Conservation (phyloP, 2,113 vertebrate genomes). For the Planiliza haematocheilus region DNA sequence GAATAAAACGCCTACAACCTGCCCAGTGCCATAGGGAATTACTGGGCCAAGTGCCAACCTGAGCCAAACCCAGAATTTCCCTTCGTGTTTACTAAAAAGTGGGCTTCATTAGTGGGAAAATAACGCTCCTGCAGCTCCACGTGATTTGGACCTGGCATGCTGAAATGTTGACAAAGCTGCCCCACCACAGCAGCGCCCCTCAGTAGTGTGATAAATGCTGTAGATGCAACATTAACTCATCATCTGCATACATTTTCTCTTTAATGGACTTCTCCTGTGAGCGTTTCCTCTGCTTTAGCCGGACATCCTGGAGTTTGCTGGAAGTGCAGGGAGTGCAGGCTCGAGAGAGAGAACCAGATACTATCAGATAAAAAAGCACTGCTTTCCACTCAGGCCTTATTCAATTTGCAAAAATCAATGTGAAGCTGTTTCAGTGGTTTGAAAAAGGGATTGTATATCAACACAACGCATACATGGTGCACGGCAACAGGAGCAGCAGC, state of each 20-base stretch:
- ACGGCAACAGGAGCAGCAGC: not conserved
- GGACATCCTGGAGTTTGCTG: slow-evolving; percentile 22
- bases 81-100: slow-evolving; percentile 7
- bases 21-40: slow-evolving; percentile 17
- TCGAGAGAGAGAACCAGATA: slow-evolving; percentile 18
- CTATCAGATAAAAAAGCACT: slow-evolving; percentile 45
- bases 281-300: slow-evolving; percentile 7
- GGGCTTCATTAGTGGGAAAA: slow-evolving; percentile 3
- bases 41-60: slow-evolving; percentile 15
- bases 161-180: not conserved
- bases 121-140: not conserved
- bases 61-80: slow-evolving; percentile 15
- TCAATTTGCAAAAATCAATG: slow-evolving; percentile 72
- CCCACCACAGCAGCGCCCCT: not conserved
- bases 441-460: slow-evolving; percentile 37
- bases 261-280: slow-evolving; percentile 14
- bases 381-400: slow-evolving; percentile 59
- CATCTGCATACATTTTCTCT: not conserved
- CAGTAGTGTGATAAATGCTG: slow-evolving; percentile 7
- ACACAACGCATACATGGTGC: not conserved
- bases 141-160: not conserved
- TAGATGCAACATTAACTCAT: not conserved
- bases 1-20: slow-evolving; percentile 48
- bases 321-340: slow-evolving; percentile 12
- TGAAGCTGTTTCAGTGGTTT: slow-evolving; percentile 31